Evolutionary conservation across 2,888 invertebrate genomes (phyloP).

Genomic region (Drosophila quinaria): DNA sequence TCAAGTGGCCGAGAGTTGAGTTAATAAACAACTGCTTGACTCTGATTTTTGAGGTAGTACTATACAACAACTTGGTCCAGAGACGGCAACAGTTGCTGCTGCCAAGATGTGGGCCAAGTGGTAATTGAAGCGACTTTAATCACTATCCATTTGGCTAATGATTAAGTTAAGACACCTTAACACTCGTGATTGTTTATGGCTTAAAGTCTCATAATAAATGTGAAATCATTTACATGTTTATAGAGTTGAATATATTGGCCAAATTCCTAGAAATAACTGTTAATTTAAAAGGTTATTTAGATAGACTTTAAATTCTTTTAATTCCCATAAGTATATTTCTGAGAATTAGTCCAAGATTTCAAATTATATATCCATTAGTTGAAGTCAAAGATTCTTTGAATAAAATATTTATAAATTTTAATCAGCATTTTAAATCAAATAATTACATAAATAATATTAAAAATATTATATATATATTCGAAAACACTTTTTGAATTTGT

Average conservation of each 20-base stretch:
- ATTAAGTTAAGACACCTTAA: neutral
- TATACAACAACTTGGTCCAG: slow-evolving; percentile 7
- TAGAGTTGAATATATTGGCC: neutral
- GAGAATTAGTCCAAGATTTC: no score
- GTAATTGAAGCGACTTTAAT: slow-evolving; percentile 30
- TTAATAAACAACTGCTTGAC: slow-evolving; percentile 41
- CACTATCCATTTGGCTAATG: slow-evolving; percentile 4
- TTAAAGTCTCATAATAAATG: slow-evolving; percentile 1
- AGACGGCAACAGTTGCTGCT: neutral
- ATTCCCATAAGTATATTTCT: neutral
- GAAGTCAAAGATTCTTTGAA: no score
- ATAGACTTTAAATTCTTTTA: no score
- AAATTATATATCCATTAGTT: no score
- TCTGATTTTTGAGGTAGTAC: slow-evolving; percentile 26
- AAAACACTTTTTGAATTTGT: no score
- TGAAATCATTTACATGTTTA: slow-evolving; percentile 1
- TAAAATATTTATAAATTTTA: no score
- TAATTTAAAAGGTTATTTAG: neutral
- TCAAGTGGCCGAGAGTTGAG: slow-evolving; percentile 63
- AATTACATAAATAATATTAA: no score
- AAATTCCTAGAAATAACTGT: slow-evolving; percentile 4
- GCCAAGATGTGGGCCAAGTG: slow-evolving; percentile 27
- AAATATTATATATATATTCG: no score
- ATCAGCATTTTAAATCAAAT: no score
- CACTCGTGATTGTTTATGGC: neutral